phyloP scores from a whole-genome alignment of 2,113 vertebrate genomes.

The Xerus inauris region DNA sequence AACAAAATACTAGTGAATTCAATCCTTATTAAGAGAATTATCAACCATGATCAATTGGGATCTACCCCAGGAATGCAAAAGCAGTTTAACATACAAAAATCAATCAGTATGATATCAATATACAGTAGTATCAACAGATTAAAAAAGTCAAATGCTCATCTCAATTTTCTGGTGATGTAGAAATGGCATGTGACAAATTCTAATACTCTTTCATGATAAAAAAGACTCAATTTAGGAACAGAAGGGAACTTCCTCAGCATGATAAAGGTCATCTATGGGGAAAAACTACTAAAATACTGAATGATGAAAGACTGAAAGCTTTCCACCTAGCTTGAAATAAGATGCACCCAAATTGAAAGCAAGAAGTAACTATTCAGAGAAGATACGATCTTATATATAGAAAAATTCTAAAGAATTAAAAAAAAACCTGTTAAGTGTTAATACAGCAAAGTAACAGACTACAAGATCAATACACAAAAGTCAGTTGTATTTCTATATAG shows the following conservation, averaged over 20 bases:
- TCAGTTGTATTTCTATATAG: neutral
- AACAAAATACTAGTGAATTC: neutral
- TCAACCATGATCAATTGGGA: neutral
- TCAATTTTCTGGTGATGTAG: neutral
- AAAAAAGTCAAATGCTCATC: neutral
- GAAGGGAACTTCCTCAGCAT: neutral
- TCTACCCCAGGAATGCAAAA: neutral
- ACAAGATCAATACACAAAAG: neutral
- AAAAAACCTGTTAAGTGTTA: neutral
- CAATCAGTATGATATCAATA: neutral
- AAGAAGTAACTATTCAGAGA: neutral
- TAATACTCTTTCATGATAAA: neutral
- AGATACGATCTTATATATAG: neutral
- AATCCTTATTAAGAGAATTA: neutral
- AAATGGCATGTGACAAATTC: neutral
- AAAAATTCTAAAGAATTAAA: neutral
- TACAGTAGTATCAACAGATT: neutral
- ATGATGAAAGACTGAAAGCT: neutral
- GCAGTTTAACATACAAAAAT: neutral
- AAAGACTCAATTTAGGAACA: neutral
- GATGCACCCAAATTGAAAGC: slow-evolving; percentile 7
- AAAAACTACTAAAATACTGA: neutral
- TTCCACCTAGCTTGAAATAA: neutral
- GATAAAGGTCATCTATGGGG: neutral
- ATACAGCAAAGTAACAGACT: neutral